phyloP scores from a whole-genome alignment of 2,113 vertebrate genomes.

The human region DNA sequence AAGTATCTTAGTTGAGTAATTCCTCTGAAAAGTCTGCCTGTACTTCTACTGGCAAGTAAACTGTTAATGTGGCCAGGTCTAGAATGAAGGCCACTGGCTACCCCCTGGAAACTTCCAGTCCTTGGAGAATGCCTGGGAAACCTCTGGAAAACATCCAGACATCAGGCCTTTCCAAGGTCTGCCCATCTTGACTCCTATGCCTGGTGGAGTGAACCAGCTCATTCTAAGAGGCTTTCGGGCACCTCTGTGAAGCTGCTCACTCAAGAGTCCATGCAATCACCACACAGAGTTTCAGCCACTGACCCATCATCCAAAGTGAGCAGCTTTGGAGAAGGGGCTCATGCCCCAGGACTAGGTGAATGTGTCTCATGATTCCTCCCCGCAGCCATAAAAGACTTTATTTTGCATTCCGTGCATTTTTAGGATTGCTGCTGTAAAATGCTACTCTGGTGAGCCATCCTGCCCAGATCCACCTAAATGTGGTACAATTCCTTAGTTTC shows the following conservation, averaged over 20 bases:
- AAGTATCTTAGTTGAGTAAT: not conserved
- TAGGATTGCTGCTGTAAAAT: slow-evolving; percentile 1
- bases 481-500: not conserved
- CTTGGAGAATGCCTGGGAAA: not conserved
- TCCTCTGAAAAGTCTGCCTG: not conserved
- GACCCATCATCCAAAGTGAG: not conserved
- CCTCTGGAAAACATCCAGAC: not conserved
- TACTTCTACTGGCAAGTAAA: not conserved
- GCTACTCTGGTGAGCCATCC: not conserved
- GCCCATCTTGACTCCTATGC: not conserved
- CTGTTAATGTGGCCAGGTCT: not conserved
- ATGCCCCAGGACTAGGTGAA: not conserved
- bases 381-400: not conserved
- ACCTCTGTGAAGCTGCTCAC: not conserved
- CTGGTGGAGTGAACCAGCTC: not conserved
- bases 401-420: slow-evolving; percentile 5
- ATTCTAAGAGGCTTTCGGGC: not conserved
- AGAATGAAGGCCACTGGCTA: not conserved
- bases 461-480: not conserved
- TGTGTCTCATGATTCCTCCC: not conserved
- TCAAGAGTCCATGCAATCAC: not conserved
- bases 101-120: not conserved
- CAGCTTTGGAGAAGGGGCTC: not conserved
- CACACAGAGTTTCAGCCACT: not conserved
- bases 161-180: not conserved